Percentiles rank a stretch among this genome's conserved stretches.
Conservation (phyloP, 1,140 invertebrate species). For the Zaprionus taronus region DNA sequence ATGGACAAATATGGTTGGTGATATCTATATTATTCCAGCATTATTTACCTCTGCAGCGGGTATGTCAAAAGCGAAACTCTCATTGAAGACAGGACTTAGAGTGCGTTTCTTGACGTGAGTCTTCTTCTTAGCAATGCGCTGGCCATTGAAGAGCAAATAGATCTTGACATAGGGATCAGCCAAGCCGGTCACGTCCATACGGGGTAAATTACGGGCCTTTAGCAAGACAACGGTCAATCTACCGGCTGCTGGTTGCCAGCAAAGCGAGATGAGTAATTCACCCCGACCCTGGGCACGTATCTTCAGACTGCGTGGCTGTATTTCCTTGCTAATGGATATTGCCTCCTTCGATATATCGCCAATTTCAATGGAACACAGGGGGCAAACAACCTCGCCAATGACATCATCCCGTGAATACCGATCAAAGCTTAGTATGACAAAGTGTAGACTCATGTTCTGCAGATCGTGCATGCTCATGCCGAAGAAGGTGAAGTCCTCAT, state of each 20-base stretch:
- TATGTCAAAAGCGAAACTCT: conserved; percentile 96
- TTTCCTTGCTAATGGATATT: conserved; percentile 91
- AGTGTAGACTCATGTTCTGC: conserved; percentile 94
- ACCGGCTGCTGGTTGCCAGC: conserved; percentile 96
- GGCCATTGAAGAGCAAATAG: conserved; percentile 98
- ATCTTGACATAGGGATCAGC: conserved; percentile 98
- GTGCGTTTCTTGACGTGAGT: conserved; percentile 99
- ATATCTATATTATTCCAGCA: neutral
- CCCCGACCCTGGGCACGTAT: conserved; percentile 94
- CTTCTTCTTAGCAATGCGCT: conserved; percentile 99
- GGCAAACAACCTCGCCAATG: conserved; percentile 97
- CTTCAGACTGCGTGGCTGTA: conserved; percentile 94
- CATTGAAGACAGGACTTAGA: conserved; percentile 99
- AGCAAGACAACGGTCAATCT: conserved; percentile 95
- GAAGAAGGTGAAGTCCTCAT: conserved; percentile 98
- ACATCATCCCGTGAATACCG: conserved; percentile 98
- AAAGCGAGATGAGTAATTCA: conserved; percentile 95
- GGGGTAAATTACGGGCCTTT: conserved; percentile 96
- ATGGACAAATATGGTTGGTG: neutral
- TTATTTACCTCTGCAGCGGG: conserved; percentile 86
- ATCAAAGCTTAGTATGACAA: conserved; percentile 98
- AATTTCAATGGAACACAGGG: conserved; percentile 91
- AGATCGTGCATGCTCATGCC: conserved; percentile 94
- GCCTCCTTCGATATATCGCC: conserved; percentile 92
- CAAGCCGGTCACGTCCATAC: conserved; percentile 98